Conservation (phyloP, 2,113 vertebrate species). For the Chunga burmeisteri region DNA sequence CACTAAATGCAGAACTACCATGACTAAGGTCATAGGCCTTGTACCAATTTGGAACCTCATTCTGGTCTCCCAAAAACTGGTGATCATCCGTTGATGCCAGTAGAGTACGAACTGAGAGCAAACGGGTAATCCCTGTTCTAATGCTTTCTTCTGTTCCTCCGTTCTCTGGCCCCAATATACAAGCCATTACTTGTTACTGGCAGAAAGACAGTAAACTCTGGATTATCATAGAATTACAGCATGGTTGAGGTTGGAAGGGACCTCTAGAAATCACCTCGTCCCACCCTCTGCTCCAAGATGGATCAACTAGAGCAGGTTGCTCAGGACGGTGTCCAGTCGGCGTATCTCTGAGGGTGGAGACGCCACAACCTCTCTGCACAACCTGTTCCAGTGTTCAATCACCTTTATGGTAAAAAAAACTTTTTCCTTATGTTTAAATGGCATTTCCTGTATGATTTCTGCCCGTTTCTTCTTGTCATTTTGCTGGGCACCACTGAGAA, state of each 20-base stretch:
- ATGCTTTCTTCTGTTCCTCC: not conserved
- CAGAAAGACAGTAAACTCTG: not conserved
- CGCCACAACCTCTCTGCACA: not conserved
- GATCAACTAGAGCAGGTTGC: not conserved
- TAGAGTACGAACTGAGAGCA: not conserved
- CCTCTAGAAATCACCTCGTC: not conserved
- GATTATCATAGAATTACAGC: not conserved
- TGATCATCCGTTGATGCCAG: not conserved
- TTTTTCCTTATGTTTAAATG: not conserved
- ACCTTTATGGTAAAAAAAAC: not conserved
- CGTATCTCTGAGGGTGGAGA: not conserved
- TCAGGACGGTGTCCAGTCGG: not conserved
- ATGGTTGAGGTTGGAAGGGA: not conserved
- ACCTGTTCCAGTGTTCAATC: not conserved
- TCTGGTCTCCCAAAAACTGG: not conserved
- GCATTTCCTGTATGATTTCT: not conserved
- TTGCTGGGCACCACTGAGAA: not conserved
- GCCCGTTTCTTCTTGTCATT: not conserved
- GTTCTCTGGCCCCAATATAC: not conserved
- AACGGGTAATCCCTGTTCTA: not conserved
- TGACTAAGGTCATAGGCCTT: not conserved
- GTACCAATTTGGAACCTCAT: not conserved
- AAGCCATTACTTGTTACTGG: not conserved
- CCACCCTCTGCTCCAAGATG: not conserved
- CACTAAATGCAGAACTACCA: not conserved